Evolutionary conservation across 2,113 vertebrate genomes (phyloP).

Genomic region (Malurus melanocephalus): DNA sequence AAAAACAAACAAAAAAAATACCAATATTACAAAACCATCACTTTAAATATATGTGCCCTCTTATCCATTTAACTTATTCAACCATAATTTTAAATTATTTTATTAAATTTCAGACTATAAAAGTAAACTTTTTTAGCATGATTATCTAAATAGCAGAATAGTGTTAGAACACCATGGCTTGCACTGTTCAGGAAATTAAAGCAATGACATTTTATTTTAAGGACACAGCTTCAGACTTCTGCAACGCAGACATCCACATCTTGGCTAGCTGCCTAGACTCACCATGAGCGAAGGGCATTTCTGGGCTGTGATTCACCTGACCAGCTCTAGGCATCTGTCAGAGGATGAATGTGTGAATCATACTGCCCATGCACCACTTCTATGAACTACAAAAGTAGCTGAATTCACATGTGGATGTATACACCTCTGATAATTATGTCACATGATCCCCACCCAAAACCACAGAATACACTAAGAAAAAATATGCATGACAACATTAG

Average conservation of each 20-base stretch:
- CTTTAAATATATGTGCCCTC: background rate
- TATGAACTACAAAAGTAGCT: background rate
- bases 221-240: conserved; percentile 6
- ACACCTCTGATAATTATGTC: background rate
- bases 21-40: background rate
- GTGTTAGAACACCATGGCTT: background rate
- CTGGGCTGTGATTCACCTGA: conserved; percentile 42
- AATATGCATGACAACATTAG: background rate
- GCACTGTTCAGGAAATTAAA: background rate
- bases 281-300: background rate
- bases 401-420: background rate
- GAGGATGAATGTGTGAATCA: background rate
- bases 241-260: background rate
- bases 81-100: background rate
- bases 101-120: background rate
- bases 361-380: background rate
- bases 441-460: background rate
- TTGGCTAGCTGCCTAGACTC: conserved; percentile 20
- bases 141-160: background rate
- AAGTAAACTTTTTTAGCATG: background rate
- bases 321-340: conserved; percentile 1
- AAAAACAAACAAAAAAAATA: background rate
- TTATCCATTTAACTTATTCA: background rate
- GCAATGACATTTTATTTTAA: conserved; percentile 17
- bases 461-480: background rate